Conservation (phyloP, 2,113 vertebrate genomes). For the Austrofundulus limnaeus region DNA sequence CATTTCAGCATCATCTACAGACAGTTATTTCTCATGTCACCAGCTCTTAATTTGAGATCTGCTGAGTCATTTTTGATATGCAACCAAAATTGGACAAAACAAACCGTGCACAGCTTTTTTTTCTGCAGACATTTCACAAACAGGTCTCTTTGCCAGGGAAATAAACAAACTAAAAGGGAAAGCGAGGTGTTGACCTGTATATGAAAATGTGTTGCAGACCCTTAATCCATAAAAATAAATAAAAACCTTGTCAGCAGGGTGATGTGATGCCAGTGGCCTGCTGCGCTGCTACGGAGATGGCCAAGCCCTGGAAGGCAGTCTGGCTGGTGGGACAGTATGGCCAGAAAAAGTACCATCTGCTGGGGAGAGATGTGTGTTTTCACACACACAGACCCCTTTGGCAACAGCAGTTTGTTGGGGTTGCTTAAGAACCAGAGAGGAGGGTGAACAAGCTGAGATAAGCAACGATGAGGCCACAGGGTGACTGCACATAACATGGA, state of each 20-base stretch:
- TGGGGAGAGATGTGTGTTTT: constrained; percentile 68
- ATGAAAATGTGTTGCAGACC: constrained; percentile 58
- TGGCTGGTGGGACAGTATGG: constrained; percentile 71
- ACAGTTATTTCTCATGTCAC: constrained; percentile 29
- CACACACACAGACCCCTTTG: constrained; percentile 59
- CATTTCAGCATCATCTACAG: constrained; percentile 26
- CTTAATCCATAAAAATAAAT: constrained; percentile 62
- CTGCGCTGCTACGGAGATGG: constrained; percentile 64
- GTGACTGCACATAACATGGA: constrained; percentile 39
- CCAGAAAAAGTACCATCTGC: constrained; percentile 78
- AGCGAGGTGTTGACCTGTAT: constrained; percentile 63
- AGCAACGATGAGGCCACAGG: constrained; percentile 38
- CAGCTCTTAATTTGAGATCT: constrained; percentile 27
- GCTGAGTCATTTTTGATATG: constrained; percentile 19
- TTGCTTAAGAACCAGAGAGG: constrained; percentile 59
- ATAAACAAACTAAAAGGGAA: constrained; percentile 30
- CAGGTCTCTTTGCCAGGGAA: constrained; percentile 10
- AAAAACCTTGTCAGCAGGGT: constrained; percentile 60
- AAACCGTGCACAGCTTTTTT: constrained; percentile 15
- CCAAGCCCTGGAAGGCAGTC: constrained; percentile 70
- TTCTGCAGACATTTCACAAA: constrained; percentile 26
- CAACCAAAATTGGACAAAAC: constrained; percentile 2
- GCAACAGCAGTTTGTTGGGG: constrained; percentile 52
- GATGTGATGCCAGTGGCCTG: constrained; percentile 67
- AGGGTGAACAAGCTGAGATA: constrained; percentile 28